These are phyloP conservation scores for Lycaena phlaeas DNA, from an alignment of 2,888 invertebrate species.

Conservation along the genomic window DNA sequence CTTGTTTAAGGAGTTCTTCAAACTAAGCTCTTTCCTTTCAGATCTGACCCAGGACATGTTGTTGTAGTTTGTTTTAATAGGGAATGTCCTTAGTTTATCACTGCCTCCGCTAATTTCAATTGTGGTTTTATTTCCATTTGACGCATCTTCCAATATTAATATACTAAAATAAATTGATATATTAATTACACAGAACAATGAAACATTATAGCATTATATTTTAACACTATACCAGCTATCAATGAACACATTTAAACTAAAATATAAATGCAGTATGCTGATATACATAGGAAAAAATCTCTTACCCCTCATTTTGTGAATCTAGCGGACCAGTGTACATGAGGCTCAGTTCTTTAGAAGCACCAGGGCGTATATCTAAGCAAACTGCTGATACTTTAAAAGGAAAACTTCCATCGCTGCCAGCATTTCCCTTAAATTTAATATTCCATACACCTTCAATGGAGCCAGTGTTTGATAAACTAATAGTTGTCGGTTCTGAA, in stretches of 20 bases:
- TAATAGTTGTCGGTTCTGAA: constrained; percentile 41
- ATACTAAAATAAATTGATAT: too few species aligned
- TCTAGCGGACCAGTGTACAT: constrained; percentile 41
- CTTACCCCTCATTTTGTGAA: constrained; percentile 38
- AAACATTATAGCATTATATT: too few species aligned
- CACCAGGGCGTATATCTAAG: constrained; percentile 40
- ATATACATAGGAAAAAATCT: too few species aligned
- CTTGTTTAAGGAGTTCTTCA: constrained; percentile 46
- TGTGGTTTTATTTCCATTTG: constrained; percentile 31
- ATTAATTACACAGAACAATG: too few species aligned
- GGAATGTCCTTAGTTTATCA: constrained; percentile 42
- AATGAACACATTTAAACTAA: too few species aligned
- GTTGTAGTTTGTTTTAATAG: constrained; percentile 48
- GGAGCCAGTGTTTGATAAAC: constrained; percentile 40
- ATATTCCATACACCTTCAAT: constrained; percentile 45
- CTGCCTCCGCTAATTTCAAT: constrained; percentile 40
- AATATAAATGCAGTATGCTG: too few species aligned
- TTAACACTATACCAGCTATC: too few species aligned
- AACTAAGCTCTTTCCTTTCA: constrained; percentile 50
- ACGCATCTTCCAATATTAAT: constrained; percentile 43
- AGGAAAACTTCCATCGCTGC: constrained; percentile 26
- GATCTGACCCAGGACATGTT: constrained; percentile 48
- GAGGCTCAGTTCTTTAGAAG: constrained; percentile 28
- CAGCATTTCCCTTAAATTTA: constrained; percentile 27
- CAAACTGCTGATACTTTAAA: constrained; percentile 39